These are phyloP conservation scores for Lepilemur ruficaudatus DNA, from an alignment of 2,797 vertebrate genomes.

Conservation along the genomic window DNA sequence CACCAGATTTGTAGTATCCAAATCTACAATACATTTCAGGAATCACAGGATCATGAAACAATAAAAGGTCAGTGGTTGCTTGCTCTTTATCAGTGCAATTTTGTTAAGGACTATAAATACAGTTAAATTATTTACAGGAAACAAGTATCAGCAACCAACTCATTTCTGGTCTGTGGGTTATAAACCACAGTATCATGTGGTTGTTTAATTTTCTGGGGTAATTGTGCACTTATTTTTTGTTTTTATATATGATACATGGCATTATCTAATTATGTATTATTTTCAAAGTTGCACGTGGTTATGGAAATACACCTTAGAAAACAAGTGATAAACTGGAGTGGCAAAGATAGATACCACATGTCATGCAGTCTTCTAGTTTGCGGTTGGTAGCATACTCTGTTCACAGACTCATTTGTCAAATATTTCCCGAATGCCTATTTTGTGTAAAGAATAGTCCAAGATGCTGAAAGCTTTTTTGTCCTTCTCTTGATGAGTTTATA, in stretches of 20 bases:
- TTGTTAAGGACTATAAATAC: slow-evolving; percentile 9
- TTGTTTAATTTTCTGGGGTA: background rate
- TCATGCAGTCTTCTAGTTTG: background rate
- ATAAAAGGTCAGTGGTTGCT: background rate
- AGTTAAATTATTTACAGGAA: slow-evolving; percentile 25
- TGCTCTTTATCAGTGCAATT: background rate
- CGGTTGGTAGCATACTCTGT: background rate
- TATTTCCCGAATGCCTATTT: background rate
- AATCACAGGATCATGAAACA: background rate
- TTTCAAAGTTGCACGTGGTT: background rate
- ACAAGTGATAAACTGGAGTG: background rate
- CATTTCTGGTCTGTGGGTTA: background rate
- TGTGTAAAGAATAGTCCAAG: background rate
- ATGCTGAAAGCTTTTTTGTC: background rate
- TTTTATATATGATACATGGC: background rate
- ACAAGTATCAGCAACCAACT: background rate
- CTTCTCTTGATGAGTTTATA: background rate
- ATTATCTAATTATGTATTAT: slow-evolving; percentile 21
- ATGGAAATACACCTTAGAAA: slow-evolving; percentile 25
- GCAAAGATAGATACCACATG: background rate
- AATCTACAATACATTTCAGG: background rate
- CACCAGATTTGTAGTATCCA: background rate
- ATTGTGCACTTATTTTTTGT: background rate
- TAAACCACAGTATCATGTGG: background rate
- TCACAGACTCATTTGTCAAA: background rate